Evolutionary conservation across 2,888 invertebrate species (phyloP).

Genomic region (Tholera decimalis): DNA sequence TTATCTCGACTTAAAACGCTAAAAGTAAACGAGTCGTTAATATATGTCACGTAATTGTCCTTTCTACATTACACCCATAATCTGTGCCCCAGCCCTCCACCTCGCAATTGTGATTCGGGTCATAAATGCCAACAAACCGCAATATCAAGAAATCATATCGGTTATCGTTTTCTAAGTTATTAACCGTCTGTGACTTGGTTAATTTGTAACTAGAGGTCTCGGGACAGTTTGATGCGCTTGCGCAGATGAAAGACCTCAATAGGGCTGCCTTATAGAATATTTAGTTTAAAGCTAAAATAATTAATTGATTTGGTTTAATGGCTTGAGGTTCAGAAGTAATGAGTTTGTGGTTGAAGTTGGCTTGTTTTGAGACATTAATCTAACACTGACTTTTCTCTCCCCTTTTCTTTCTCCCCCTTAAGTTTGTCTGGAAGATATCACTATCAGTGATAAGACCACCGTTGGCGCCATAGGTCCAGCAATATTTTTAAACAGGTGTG

Average conservation of each 20-base stretch:
- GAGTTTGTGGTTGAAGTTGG: neutral
- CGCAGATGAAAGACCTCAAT: conserved; percentile 35
- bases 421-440: too few relatives aligned
- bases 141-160: conserved; percentile 73
- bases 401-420: too few relatives aligned
- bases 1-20: too few relatives aligned
- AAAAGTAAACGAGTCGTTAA: neutral
- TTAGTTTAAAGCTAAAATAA: neutral
- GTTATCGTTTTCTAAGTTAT: conserved; percentile 80
- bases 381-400: too few relatives aligned
- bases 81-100: conserved; percentile 25
- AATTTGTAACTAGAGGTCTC: conserved; percentile 58
- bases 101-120: conserved; percentile 70
- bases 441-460: too few relatives aligned
- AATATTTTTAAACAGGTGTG: too few relatives aligned
- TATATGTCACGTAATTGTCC: neutral
- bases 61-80: conserved; percentile 14
- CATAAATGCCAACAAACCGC: conserved; percentile 71
- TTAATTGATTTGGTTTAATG: conserved; percentile 9
- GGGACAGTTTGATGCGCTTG: conserved; percentile 49
- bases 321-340: neutral
- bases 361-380: too few relatives aligned
- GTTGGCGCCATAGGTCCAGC: too few relatives aligned
- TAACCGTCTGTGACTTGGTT: conserved; percentile 63
- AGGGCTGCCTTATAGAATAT: conserved; percentile 32